A percentile compares a stretch with the other conserved stretches of the same genome.
phyloP scores from a whole-genome alignment of 1,140 invertebrate species.

The Episyrphus balteatus region DNA sequence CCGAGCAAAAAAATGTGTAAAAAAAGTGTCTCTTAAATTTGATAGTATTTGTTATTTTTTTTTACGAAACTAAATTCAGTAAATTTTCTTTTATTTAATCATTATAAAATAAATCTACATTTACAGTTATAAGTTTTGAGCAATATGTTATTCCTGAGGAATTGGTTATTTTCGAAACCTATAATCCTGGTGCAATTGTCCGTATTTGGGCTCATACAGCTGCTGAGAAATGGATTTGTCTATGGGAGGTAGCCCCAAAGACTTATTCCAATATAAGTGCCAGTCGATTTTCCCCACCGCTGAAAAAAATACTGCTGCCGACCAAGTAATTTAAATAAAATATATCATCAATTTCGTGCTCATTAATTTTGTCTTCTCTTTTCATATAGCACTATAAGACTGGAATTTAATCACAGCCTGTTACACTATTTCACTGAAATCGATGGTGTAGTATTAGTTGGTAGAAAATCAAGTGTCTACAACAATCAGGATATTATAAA shows the following conservation, averaged over 20 bases:
- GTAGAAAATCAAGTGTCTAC: slow-evolving; percentile 24
- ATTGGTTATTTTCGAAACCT: slow-evolving; percentile 77
- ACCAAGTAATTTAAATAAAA: slow-evolving; percentile 47
- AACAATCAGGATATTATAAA: slow-evolving; percentile 10
- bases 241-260: slow-evolving; percentile 64
- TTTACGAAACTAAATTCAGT: too few relatives aligned
- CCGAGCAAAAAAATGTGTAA: too few relatives aligned
- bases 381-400: slow-evolving; percentile 49
- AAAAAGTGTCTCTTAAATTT: too few relatives aligned
- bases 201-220: slow-evolving; percentile 61
- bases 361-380: neutral
- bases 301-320: slow-evolving; percentile 47
- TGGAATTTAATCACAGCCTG: slow-evolving; percentile 74
- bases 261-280: slow-evolving; percentile 40
- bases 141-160: slow-evolving; percentile 61
- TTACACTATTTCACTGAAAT: slow-evolving; percentile 81
- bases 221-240: slow-evolving; percentile 51
- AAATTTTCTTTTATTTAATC: too few relatives aligned
- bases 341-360: neutral
- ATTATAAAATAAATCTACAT: slow-evolving; percentile 13
- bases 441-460: slow-evolving; percentile 70
- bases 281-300: slow-evolving; percentile 63
- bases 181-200: slow-evolving; percentile 78
- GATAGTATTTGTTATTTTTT: too few relatives aligned
- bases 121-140: slow-evolving; percentile 61